Evolutionary conservation across 2,113 vertebrate genomes (phyloP).

Genomic region (Formicarius rufipectus): DNA sequence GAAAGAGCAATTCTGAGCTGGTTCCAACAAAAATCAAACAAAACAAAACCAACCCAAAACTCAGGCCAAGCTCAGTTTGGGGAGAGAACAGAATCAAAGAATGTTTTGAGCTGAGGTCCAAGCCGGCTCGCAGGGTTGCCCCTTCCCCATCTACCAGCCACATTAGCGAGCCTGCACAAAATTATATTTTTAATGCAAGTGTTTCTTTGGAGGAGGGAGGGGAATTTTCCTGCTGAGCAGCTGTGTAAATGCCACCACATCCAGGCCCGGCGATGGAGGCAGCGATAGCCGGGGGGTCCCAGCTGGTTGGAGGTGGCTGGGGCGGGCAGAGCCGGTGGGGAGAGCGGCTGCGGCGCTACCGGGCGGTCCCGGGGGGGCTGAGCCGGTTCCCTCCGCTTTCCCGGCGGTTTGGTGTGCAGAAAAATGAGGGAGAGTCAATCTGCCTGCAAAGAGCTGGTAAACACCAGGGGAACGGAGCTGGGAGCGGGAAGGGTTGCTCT

Average conservation of each 20-base stretch:
- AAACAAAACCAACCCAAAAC: not conserved
- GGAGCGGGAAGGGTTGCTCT: not conserved
- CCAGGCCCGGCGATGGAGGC: not conserved
- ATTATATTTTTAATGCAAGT: not conserved
- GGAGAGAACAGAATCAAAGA: not conserved
- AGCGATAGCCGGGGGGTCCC: not conserved
- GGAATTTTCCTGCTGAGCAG: constrained; percentile 14
- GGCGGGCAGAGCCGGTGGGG: not conserved
- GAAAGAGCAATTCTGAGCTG: not conserved
- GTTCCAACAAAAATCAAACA: not conserved
- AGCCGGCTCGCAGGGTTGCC: not conserved
- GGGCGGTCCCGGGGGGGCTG: not conserved
- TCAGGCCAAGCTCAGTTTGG: not conserved
- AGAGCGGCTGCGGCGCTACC: not conserved
- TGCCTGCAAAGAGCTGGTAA: not conserved
- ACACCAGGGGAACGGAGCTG: accelerated
- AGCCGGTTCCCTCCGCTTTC: constrained; percentile 7
- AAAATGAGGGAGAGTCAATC: not conserved
- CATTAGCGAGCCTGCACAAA: not conserved
- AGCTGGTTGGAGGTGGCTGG: not conserved
- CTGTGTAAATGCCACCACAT: not conserved
- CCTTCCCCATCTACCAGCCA: not conserved
- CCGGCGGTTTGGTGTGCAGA: not conserved
- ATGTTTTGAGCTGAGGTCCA: not conserved
- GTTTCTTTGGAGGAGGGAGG: not conserved